These are phyloP conservation scores for Cyrtonyx montezumae DNA, from an alignment of 2,113 vertebrate genomes.

Conservation along the genomic window DNA sequence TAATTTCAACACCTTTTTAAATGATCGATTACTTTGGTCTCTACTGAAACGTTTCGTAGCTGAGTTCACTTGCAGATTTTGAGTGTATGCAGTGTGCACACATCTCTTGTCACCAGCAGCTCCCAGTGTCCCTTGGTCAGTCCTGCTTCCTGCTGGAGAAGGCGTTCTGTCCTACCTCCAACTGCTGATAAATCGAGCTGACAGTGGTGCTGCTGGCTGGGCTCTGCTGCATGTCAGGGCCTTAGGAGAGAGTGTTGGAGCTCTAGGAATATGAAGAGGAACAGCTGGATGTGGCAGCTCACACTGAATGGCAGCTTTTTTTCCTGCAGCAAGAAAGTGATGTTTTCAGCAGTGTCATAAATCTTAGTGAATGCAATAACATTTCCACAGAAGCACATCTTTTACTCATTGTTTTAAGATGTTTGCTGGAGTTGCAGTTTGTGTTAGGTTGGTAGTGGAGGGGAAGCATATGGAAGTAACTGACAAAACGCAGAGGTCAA, in stretches of 20 bases:
- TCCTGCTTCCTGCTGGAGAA: neutral
- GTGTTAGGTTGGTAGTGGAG: neutral
- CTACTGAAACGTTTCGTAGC: neutral
- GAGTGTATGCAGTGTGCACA: neutral
- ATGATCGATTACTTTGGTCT: neutral
- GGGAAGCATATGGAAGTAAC: neutral
- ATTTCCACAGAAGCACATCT: neutral
- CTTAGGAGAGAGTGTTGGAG: neutral
- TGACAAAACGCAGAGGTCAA: neutral
- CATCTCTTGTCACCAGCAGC: neutral
- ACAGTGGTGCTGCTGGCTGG: neutral
- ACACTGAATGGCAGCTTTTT: neutral
- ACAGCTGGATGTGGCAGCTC: neutral
- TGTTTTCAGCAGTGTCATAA: neutral
- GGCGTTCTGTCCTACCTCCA: neutral
- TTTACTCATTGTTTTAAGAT: neutral
- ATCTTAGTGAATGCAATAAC: neutral
- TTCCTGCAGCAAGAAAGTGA: neutral
- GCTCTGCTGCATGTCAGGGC: neutral
- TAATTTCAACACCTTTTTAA: neutral
- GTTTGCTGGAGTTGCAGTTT: neutral
- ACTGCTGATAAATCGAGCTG: neutral
- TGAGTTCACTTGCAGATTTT: neutral
- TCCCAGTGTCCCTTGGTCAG: fast-evolving
- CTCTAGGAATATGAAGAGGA: neutral